Evolutionary conservation across 1,140 invertebrate species (phyloP), one percentile per base, ranked within the genome.

Genomic region (Wasmannia auropunctata): DNA sequence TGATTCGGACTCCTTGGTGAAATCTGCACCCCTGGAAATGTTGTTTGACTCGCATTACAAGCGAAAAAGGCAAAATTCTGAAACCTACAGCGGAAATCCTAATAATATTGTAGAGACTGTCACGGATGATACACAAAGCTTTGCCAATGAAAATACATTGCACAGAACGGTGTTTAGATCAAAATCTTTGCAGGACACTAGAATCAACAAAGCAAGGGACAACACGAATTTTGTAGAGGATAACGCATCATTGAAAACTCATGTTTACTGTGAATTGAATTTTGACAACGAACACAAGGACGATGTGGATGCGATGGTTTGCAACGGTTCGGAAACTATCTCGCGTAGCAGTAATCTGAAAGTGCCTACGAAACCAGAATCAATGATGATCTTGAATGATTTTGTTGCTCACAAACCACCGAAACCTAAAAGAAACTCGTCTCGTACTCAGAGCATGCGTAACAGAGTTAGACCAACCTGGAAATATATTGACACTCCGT

Each of bases 21-120:
- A 97, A 93, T 97, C 97, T 56, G 97, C 97, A 1, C 97, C 97
- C 0, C 92, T 97, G 34, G 97, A 97, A 93, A 96, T 96, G 93
- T 92, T 97, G 2, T 97, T 97, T 76, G 96, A 96, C 89, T 92
- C 92, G 0, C 94, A 95, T 62, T 94, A 95, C 62, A 94, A 93
- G 51, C 85, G 94, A 0, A 93, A 93, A 74, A 86, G 94, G 10
- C 93, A 94, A 34, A 93, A 94, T 19, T 95, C 94, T 0, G 94
- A 95, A 54, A 94, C 92, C 0, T 93, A 94, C 56, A 93, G 75
- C 28, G 91, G 86, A 16, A 91, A 92, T 75, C 90, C 92, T 0
- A 94, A 92, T 14, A 92, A 91, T 22, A 67, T 51, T 0, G 51
- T 77, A 0, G 89, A 91, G 19, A 84, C 86, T 4, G 86, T 80